These are phyloP conservation scores for Romanomermis culicivorax DNA, from an alignment of 2,888 invertebrate genomes.

Conservation along the genomic window DNA sequence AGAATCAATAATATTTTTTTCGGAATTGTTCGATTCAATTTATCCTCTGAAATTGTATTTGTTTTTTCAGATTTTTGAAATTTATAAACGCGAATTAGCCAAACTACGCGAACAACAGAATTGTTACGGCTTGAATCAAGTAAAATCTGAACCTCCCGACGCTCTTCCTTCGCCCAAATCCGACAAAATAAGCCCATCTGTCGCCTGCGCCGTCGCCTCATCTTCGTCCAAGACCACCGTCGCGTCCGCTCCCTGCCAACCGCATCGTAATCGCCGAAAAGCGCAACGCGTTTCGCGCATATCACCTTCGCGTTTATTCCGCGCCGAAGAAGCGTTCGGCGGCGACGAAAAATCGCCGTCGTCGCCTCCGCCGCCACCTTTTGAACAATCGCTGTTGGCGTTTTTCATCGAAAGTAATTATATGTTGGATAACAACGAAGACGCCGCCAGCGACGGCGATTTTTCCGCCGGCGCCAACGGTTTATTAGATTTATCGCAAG, in stretches of 20 bases:
- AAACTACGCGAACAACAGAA: conserved; percentile 51
- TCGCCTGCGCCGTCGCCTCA: too few species aligned
- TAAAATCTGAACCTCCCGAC: too few species aligned
- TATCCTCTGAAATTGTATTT: too few species aligned
- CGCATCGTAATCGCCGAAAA: not conserved
- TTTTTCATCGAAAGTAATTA: too few species aligned
- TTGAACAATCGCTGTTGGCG: too few species aligned
- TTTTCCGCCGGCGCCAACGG: not conserved
- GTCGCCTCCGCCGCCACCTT: too few species aligned
- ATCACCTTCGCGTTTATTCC: not conserved
- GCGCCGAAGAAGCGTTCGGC: not conserved
- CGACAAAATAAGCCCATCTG: too few species aligned
- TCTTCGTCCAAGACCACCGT: not conserved
- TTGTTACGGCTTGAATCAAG: not conserved
- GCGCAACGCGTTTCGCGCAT: not conserved
- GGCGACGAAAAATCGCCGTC: not conserved
- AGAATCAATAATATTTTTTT: too few species aligned
- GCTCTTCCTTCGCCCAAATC: too few species aligned
- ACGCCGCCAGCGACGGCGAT: not conserved
- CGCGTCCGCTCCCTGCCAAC: not conserved
- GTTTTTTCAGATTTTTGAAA: too few species aligned
- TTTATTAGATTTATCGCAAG: too few species aligned
- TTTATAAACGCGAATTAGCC: conserved; percentile 80
- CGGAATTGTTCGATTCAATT: too few species aligned
- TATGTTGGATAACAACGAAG: not conserved